Evolutionary conservation across 2,797 vertebrate genomes (phyloP).

Genomic region (Danio choprae): DNA sequence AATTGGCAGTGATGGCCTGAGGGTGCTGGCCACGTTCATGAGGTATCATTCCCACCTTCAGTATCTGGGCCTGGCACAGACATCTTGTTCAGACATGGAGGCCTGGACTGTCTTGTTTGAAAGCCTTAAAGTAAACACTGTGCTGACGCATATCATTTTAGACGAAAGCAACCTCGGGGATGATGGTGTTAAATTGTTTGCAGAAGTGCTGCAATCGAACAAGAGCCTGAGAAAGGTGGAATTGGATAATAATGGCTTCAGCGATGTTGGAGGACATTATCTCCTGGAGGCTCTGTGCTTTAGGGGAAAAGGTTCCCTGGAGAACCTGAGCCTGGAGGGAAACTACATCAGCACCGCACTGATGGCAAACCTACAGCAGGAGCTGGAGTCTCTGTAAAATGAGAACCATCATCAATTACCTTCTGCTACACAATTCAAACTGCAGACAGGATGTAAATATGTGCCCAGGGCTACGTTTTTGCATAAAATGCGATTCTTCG

Average conservation of each 20-base stretch:
- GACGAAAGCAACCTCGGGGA: slow-evolving; percentile 82
- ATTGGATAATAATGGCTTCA: slow-evolving; percentile 77
- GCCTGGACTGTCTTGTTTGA: slow-evolving; percentile 81
- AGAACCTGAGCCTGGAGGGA: slow-evolving; percentile 77
- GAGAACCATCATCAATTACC: slow-evolving; percentile 7
- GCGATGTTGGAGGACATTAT: slow-evolving; percentile 79
- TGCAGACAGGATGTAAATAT: neutral
- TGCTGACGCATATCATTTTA: slow-evolving; percentile 76
- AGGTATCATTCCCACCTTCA: slow-evolving; percentile 76
- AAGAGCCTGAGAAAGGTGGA: slow-evolving; percentile 74
- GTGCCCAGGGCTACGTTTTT: no score
- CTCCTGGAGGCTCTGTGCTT: slow-evolving; percentile 73
- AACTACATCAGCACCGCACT: slow-evolving; percentile 77
- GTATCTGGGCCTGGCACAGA: slow-evolving; percentile 82
- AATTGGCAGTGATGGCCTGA: slow-evolving; percentile 74
- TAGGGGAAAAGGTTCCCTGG: slow-evolving; percentile 66
- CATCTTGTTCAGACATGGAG: slow-evolving; percentile 64
- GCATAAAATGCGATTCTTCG: no score
- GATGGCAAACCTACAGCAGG: slow-evolving; percentile 74
- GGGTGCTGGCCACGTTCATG: slow-evolving; percentile 75
- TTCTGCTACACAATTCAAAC: neutral
- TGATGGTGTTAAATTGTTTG: slow-evolving; percentile 76
- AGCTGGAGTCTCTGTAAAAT: slow-evolving; percentile 61
- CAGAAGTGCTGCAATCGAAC: slow-evolving; percentile 74
- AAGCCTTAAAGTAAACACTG: slow-evolving; percentile 75